Evolutionary conservation across 2,888 invertebrate genomes (phyloP).

Genomic region (Drosophila rubida): DNA sequence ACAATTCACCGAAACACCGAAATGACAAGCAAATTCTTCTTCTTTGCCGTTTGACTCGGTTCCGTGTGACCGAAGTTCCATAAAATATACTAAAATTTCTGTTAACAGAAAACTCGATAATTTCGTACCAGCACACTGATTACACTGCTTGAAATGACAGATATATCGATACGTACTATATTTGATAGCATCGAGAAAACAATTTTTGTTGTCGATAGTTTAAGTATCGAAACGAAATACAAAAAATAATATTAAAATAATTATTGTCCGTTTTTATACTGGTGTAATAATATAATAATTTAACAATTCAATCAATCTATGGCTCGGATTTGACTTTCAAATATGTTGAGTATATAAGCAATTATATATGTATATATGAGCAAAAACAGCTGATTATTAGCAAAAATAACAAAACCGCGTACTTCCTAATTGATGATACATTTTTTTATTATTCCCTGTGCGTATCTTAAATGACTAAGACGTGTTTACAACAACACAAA

Average conservation of each 20-base stretch:
- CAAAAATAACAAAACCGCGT: not conserved
- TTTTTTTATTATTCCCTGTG: not conserved
- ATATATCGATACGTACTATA: not conserved
- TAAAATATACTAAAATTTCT: constrained; percentile 2
- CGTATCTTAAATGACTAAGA: not conserved
- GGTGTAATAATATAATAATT: no score
- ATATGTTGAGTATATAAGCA: no score
- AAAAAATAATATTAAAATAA: no score
- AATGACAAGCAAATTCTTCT: constrained; percentile 73
- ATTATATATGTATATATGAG: no score
- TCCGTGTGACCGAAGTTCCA: not conserved
- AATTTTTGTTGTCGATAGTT: no score
- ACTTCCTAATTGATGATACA: not conserved
- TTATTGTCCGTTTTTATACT: no score
- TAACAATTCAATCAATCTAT: no score
- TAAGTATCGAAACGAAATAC: no score
- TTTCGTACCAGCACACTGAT: no score
- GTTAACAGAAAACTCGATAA: no score
- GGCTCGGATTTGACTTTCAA: no score
- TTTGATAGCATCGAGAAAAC: not conserved
- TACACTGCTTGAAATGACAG: not conserved
- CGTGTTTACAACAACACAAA: no score
- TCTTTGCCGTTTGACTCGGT: constrained; percentile 31
- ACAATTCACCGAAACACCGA: constrained; percentile 61
- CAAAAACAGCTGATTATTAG: not conserved